Percentiles rank a stretch among this genome's conserved stretches.
Evolutionary conservation across 2,797 vertebrate species (phyloP).

Genomic region (Ceryle rudis): DNA sequence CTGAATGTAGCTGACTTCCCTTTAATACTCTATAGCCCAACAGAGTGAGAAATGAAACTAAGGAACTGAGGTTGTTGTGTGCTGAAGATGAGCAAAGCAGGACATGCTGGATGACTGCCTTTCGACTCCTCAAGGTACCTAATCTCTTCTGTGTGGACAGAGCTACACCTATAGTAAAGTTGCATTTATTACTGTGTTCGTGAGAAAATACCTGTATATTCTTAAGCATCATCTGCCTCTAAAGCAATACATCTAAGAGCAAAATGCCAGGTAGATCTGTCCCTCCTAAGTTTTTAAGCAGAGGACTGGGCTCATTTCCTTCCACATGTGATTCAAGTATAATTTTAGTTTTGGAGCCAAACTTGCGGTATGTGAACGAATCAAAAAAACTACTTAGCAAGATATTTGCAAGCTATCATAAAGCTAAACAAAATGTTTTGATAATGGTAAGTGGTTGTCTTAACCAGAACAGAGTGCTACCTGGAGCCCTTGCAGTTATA

Average conservation of each 20-base stretch:
- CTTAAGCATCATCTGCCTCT: not conserved
- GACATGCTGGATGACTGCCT: conserved; percentile 96
- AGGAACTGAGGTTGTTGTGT: conserved; percentile 94
- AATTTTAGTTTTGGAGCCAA: not conserved
- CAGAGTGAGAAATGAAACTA: conserved; percentile 89
- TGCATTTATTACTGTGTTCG: not conserved
- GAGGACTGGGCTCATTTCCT: not conserved
- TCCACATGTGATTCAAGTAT: not conserved
- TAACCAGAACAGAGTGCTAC: not conserved
- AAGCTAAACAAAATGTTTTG: not conserved
- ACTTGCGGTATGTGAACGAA: not conserved
- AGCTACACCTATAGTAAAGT: not conserved
- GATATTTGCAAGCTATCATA: not conserved
- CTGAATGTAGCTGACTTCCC: not conserved
- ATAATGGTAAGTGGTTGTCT: not conserved
- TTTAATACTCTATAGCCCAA: conserved; percentile 83
- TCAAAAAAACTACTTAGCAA: not conserved
- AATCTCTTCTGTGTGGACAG: not conserved
- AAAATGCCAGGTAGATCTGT: not conserved
- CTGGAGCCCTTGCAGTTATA: too few relatives aligned
- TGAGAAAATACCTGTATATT: not conserved
- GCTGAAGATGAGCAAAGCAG: conserved; percentile 95
- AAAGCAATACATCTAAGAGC: not conserved
- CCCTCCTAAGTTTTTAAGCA: not conserved
- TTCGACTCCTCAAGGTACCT: conserved; percentile 93